phyloP scores from a whole-genome alignment of 2,888 invertebrate species.

The Pyrrhosoma nymphula region DNA sequence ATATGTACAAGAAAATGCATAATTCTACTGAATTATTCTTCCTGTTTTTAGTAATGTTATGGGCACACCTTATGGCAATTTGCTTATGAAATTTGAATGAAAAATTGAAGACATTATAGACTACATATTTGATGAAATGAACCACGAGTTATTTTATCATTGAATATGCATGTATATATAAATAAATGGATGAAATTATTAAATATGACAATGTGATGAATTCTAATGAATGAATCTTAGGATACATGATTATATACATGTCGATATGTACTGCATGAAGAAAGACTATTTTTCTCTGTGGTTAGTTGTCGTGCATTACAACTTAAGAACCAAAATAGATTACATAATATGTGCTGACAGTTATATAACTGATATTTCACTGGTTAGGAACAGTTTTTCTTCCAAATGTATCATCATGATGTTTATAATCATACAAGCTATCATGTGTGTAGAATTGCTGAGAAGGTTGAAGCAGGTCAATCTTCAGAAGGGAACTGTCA shows the following conservation, averaged over 20 bases:
- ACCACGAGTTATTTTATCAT: background rate
- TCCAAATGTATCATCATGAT: background rate
- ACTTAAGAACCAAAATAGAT: too few species aligned
- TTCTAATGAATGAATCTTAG: background rate
- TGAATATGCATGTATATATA: background rate
- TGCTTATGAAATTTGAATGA: background rate
- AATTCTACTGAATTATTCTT: too few species aligned
- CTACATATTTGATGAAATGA: background rate
- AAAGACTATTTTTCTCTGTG: too few species aligned
- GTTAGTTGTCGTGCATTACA: too few species aligned
- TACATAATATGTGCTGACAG: background rate
- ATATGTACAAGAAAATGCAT: too few species aligned
- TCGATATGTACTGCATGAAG: background rate
- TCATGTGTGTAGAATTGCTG: background rate
- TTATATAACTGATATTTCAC: background rate
- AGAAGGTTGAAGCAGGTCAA: background rate
- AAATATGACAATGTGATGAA: background rate
- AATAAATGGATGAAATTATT: background rate
- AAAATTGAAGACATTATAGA: background rate
- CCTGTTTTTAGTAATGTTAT: background rate
- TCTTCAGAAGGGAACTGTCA: background rate
- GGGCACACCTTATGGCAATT: background rate
- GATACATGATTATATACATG: background rate
- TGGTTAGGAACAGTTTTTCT: background rate
- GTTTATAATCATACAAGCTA: background rate